Evolutionary conservation across 1,140 invertebrate species (phyloP).

Genomic region (Caerostris darwini): DNA sequence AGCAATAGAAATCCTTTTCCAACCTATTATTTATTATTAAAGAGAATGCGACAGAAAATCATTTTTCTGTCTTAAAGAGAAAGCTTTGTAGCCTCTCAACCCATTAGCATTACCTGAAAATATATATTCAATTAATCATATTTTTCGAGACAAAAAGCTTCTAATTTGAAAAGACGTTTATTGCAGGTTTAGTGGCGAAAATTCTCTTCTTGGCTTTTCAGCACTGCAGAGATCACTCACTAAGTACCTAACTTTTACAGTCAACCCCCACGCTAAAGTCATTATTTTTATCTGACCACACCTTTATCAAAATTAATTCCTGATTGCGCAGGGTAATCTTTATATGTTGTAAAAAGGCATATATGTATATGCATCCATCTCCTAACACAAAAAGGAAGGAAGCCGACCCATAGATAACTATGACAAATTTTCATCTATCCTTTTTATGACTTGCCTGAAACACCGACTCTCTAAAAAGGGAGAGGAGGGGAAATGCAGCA

Average conservation of each 20-base stretch:
- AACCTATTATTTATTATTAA: no score
- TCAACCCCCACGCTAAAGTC: slow-evolving; percentile 15
- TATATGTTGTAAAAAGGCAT: slow-evolving; percentile 53
- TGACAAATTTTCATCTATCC: slow-evolving; percentile 39
- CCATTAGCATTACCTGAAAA: no score
- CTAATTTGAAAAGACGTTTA: background rate
- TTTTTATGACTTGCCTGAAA: slow-evolving; percentile 24
- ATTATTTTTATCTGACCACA: slow-evolving; percentile 63
- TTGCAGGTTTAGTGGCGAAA: slow-evolving; percentile 21
- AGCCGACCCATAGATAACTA: slow-evolving; percentile 34
- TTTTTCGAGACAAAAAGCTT: background rate
- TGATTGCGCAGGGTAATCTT: slow-evolving; percentile 18
- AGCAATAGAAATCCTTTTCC: no score
- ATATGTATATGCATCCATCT: slow-evolving; percentile 23
- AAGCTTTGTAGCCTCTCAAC: no score
- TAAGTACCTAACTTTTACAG: background rate
- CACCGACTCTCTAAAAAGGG: background rate
- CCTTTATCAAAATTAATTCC: slow-evolving; percentile 66
- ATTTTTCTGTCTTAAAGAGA: no score
- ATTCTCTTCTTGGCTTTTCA: background rate
- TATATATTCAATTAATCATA: background rate
- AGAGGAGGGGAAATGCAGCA: background rate
- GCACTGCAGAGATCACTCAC: background rate
- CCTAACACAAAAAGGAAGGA: slow-evolving; percentile 43
- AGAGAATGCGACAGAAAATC: no score